Percentiles rank a stretch among this genome's conserved stretches.
phyloP scores from a whole-genome alignment of 2,113 vertebrate species.

The human region GRCh38 chr12:64720501-64721000 shows the following conservation, averaged over 20 bases:
- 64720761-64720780: background rate
- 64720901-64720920: background rate
- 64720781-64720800: background rate
- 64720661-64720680: background rate
- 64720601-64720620: background rate
- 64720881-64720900: background rate
- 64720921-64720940: background rate
- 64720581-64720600: background rate
- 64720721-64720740: background rate
- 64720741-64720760: background rate
- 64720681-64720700: background rate
- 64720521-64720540: background rate
- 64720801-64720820: background rate
- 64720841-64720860: background rate
- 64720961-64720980: background rate
- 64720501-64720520: background rate
- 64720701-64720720: background rate
- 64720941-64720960: background rate
- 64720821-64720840: background rate
- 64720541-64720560: background rate
- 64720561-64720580: background rate
- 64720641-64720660: background rate
- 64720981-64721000: fast-evolving
- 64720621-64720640: background rate
- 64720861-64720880: background rate